Percentiles rank a stretch among this genome's conserved stretches.
These are phyloP conservation scores for Caretta caretta DNA, from an alignment of 2,113 vertebrate genomes.

Conservation along the genomic window DNA sequence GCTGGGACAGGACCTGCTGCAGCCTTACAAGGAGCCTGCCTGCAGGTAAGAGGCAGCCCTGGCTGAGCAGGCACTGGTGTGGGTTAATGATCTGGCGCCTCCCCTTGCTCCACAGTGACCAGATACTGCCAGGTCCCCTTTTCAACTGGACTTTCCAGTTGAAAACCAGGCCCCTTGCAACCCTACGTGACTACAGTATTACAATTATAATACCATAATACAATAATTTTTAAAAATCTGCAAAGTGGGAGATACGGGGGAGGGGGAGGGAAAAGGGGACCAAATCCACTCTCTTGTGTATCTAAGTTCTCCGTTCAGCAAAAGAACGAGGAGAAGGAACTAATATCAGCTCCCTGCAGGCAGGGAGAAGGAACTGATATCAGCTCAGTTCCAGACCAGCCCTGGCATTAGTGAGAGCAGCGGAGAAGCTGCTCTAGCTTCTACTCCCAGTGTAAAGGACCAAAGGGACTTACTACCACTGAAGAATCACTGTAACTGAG, in stretches of 20 bases:
- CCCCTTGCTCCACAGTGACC: too few species aligned
- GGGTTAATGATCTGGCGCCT: too few species aligned
- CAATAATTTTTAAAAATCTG: neutral
- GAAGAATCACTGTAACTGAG: neutral
- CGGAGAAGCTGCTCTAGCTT: slow-evolving; percentile 2
- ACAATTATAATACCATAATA: neutral
- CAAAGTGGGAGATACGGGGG: slow-evolving; percentile 13
- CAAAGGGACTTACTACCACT: rapidly evolving
- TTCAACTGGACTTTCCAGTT: too few species aligned
- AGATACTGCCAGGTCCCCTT: too few species aligned
- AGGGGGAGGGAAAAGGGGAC: neutral
- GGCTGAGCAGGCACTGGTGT: too few species aligned
- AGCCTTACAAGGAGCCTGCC: too few species aligned
- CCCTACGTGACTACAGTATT: neutral
- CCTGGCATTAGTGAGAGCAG: neutral
- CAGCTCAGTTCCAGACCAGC: slow-evolving; percentile 19
- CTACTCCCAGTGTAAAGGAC: slow-evolving; percentile 32
- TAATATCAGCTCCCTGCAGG: neutral
- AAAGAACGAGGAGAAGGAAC: neutral
- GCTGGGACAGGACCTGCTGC: too few species aligned
- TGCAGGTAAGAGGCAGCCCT: too few species aligned
- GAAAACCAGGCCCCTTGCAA: neutral
- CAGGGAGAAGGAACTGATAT: slow-evolving; percentile 3
- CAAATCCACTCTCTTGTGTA: neutral
- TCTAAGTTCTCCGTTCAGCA: neutral